Percentiles rank a stretch among this genome's conserved stretches.
Conservation (phyloP, 2,888 invertebrate genomes). For the Drosophila paramelanica region DNA sequence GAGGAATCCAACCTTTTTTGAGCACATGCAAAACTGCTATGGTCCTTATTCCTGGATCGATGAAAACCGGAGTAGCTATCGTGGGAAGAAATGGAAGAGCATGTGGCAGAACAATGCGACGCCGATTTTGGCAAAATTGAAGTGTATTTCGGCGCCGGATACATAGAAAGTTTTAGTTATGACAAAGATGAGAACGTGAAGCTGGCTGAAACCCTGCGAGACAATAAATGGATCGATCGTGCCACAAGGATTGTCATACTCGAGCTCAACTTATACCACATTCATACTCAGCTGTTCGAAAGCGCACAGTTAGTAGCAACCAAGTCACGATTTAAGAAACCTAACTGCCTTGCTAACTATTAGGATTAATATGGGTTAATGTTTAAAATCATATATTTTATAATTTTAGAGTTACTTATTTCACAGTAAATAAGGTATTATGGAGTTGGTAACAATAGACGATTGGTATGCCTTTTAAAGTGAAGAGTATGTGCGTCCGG, state of each 20-base stretch:
- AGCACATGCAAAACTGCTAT: conserved; percentile 17
- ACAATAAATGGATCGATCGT: conserved; percentile 23
- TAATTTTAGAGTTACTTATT: too few species aligned
- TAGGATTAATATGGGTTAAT: too few species aligned
- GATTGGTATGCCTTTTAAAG: too few species aligned
- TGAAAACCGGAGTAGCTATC: conserved; percentile 10
- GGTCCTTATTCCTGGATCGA: conserved; percentile 3
- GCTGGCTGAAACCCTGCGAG: neutral
- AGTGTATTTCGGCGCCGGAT: conserved; percentile 38
- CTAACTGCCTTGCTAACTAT: neutral
- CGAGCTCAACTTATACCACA: conserved; percentile 41
- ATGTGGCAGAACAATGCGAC: neutral
- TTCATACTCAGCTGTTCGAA: conserved; percentile 24
- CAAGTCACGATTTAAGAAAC: neutral
- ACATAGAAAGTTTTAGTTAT: conserved; percentile 10
- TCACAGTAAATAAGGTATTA: too few species aligned
- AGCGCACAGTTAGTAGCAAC: conserved; percentile 26
- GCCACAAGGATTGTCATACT: conserved; percentile 22
- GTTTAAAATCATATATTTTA: too few species aligned
- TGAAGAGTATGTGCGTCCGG: too few species aligned
- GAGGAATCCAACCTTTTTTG: neutral
- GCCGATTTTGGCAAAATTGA: conserved; percentile 15
- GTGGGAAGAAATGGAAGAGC: neutral
- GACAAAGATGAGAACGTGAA: conserved; percentile 1
- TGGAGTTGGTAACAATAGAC: too few species aligned